Base-by-base conservation (phyloP, 2,113 vertebrate species). In the Mandrillus leucophaeus region DNA sequence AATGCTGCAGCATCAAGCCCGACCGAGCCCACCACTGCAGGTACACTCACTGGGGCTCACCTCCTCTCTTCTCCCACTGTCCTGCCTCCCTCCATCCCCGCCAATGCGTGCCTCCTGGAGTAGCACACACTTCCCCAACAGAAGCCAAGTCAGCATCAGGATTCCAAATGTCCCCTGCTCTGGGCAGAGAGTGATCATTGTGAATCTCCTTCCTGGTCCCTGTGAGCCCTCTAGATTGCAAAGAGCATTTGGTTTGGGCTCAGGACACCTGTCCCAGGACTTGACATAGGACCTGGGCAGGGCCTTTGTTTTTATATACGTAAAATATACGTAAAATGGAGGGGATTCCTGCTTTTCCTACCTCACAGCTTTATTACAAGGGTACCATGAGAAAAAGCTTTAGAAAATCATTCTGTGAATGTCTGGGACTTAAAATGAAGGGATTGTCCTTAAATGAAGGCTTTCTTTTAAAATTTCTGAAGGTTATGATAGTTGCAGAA, bases 1-100 rank as follows among this genome's bases (percentile, higher is more conserved):
- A 99, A 94, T 99, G 99, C 98, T 99, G 99, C 99, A 99, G 99
- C 98, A 99, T 99, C 98, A 99, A 99, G 98, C 99, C 99, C 0
- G 99, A 99, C 98, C 98, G 99, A 97, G 99, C 99, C 59, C 99
- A 99, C 98, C 99, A 99, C 99, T 99, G 99, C 99, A 99, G 99
- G 99, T 99, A 99, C 68, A 3, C 27, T 13, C 5, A 86, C 8
- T 2, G 6, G 3, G 1, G 1, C 50, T 20, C 48, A 0, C 35
- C 13, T 35, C 38, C 57, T 23, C 18, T 3, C 22, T 40, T 25
- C 13, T 5, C 40, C 38, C 13, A 2, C 30, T 6, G 1, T 23
- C 16, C 43, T 22, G 40, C 66, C 57, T 10, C 17, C 40, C 23
- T 35, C 55, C 43, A 3, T 68, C 38, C 93, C 7, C 23, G 7